Conservation (phyloP, 2,797 vertebrate species). For the Microchirus variegatus region DNA sequence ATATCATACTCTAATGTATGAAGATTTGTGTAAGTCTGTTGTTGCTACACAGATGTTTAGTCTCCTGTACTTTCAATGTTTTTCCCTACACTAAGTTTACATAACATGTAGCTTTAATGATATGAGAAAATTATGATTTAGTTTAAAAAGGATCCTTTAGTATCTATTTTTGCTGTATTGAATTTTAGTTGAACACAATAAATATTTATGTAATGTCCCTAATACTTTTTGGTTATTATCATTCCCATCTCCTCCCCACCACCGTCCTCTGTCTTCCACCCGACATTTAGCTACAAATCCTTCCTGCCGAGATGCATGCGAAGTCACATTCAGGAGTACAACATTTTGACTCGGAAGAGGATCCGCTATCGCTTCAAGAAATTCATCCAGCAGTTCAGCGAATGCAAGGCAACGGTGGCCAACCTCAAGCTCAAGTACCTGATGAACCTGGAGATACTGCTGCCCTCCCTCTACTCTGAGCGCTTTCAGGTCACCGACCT, state of each 20-base stretch:
- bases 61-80: too few species aligned
- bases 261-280: not conserved
- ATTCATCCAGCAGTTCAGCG: slow-evolving; percentile 94
- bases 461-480: slow-evolving; percentile 91
- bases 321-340: slow-evolving; percentile 91
- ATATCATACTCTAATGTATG: too few species aligned
- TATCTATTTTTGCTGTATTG: too few species aligned
- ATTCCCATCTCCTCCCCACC: not conserved
- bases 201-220: too few species aligned
- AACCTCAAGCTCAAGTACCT: slow-evolving; percentile 97
- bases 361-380: slow-evolving; percentile 93
- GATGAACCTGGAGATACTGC: slow-evolving; percentile 93
- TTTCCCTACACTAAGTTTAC: too few species aligned
- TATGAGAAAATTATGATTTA: too few species aligned
- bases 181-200: too few species aligned
- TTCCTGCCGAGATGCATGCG: slow-evolving; percentile 90
- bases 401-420: slow-evolving; percentile 89
- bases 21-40: too few species aligned
- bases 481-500: slow-evolving; percentile 89
- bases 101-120: too few species aligned
- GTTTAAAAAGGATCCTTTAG: too few species aligned
- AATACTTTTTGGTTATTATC: not conserved
- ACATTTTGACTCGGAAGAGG: slow-evolving; percentile 93
- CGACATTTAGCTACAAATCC: slow-evolving; percentile 89
- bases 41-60: too few species aligned